Base-by-base conservation (phyloP, 30 jellyfish, hydroid and myxozoan genomes). In the Nemopilema nomurai region DNA sequence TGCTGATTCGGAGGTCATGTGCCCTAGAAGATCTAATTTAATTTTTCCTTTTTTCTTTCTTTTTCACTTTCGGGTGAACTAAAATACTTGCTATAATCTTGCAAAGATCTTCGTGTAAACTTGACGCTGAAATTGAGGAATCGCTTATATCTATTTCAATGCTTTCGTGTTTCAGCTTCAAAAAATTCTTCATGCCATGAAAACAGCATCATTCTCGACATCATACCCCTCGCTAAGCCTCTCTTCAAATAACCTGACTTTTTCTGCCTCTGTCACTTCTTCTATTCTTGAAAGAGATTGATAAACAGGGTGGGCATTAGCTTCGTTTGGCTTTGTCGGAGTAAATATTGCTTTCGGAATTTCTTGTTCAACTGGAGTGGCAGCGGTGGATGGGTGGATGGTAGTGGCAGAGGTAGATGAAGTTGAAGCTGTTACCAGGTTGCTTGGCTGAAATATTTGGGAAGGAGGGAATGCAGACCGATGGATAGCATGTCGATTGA, bases 401-500 rank as follows among this genome's bases (percentile, higher is more conserved):
- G 9, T 3, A 41, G 57, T 41, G 57, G 57, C 57, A 41, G 57
- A 3, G 57, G 57, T 41, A 3, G 57, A 41, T 41, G 57, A 41
- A 41, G 57, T 41, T 41, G 57, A 41, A 41, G 57, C 57, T 41
- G 57, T 41, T 41, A 41, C 57, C 57, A 41, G 6, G 57, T 41
- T 41, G 57, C 57, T 41, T 41, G 57, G 57, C 57, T 72, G 8
- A 33, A 77, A 77, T 25, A 77, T 18, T 30, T 77, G 63, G 23
- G 62, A 24, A 22, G 87, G 87, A 33, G 87, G 78, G 33, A 77
- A 62, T 76, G 64, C 28, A 25, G 67, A 77, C 78, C 66, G 76
- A 18, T 72, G 81, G 23, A 64, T 77, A 7, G 81, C 92, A n/a
- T 84, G 80, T 25, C 76, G 86, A 71, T 83, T 69, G 28, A 71